Evolutionary conservation across 2,113 vertebrate species (phyloP).

Genomic region (Morone chrysops): DNA sequence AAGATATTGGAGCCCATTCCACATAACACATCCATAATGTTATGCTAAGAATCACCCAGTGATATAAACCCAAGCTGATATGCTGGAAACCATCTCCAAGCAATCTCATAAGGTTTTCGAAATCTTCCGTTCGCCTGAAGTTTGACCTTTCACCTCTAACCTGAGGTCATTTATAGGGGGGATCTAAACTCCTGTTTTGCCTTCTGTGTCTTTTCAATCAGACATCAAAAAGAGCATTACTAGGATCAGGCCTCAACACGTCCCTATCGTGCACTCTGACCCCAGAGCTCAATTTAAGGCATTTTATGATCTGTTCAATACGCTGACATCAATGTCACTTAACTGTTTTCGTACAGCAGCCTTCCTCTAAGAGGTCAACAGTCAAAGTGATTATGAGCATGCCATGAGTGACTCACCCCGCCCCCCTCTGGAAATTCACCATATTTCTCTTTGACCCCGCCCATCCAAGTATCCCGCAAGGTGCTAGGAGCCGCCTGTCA

Average conservation of each 20-base stretch:
- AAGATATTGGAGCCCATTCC: background rate
- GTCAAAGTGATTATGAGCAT: slow-evolving; percentile 60
- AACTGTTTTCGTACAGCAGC: slow-evolving; percentile 41
- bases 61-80: slow-evolving; percentile 36
- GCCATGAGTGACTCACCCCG: slow-evolving; percentile 6
- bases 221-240: slow-evolving; percentile 29
- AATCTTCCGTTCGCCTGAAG: slow-evolving; percentile 9
- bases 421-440: slow-evolving; percentile 9
- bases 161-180: slow-evolving; percentile 8
- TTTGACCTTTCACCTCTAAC: slow-evolving; percentile 46
- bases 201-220: slow-evolving; percentile 38
- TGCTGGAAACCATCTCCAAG: background rate
- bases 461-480: slow-evolving; percentile 57
- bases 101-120: slow-evolving; percentile 15
- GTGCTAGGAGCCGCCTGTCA: slow-evolving; percentile 64
- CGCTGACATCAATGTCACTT: slow-evolving; percentile 68
- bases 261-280: slow-evolving; percentile 48
- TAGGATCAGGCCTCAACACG: slow-evolving; percentile 40
- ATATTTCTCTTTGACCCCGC: slow-evolving; percentile 29
- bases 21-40: background rate
- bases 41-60: background rate
- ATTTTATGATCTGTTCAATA: slow-evolving; percentile 69
- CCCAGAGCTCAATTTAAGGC: background rate
- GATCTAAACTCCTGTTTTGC: slow-evolving; percentile 31
- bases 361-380: slow-evolving; percentile 48